Conservation (phyloP, 2,797 vertebrate species). For the Ptychobarbus kaznakovi region DNA sequence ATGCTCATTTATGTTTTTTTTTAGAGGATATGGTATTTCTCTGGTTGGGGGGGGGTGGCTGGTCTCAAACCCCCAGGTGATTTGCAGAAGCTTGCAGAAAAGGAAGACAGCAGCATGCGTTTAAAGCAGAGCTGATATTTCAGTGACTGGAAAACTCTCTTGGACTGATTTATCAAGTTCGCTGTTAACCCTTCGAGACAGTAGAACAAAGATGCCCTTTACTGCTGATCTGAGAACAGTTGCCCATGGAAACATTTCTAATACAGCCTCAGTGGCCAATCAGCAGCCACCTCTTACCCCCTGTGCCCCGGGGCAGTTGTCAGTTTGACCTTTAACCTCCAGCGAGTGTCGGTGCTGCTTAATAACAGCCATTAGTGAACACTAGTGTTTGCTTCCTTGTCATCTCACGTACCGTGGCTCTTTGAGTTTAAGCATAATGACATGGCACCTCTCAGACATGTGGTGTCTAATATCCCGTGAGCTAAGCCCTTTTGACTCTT, state of each 20-base stretch:
- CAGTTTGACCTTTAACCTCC: constrained; percentile 48
- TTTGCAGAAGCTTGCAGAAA: constrained; percentile 39
- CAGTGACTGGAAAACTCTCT: constrained; percentile 27
- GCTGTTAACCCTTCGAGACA: neutral
- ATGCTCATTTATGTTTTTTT: constrained; percentile 6
- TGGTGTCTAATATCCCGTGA: neutral
- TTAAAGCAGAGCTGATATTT: constrained; percentile 47
- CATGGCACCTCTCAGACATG: neutral
- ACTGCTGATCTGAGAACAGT: constrained; percentile 21
- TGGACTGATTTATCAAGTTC: constrained; percentile 49
- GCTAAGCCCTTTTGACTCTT: neutral
- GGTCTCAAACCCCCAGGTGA: neutral
- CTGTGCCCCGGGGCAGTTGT: constrained; percentile 29
- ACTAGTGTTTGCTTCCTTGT: constrained; percentile 35
- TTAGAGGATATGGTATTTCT: constrained; percentile 42
- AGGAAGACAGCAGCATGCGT: constrained; percentile 15
- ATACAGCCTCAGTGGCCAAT: constrained; percentile 30
- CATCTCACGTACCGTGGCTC: neutral
- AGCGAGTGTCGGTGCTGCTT: constrained; percentile 16
- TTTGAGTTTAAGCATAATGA: constrained; percentile 18
- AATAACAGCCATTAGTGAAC: constrained; percentile 42
- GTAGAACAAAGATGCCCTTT: constrained; percentile 1
- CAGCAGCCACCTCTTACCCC: constrained; percentile 9
- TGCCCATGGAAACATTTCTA: neutral
- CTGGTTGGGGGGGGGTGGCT: constrained; percentile 1